Percentiles rank a stretch among this genome's conserved stretches.
Conservation (phyloP, 2,888 invertebrate genomes). For the Lasius fuliginosus region DNA sequence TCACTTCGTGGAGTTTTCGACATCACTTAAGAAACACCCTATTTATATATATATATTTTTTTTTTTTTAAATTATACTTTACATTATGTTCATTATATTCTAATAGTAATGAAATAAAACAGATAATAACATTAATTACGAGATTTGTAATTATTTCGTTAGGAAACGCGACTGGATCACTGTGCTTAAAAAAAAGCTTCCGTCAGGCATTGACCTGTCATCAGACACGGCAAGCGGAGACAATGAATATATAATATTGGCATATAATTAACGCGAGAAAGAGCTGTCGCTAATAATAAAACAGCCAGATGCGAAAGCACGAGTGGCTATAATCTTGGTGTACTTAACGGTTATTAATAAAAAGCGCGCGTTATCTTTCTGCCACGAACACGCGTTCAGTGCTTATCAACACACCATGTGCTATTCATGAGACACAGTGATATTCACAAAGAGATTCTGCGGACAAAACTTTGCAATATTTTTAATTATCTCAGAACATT, state of each 20-base stretch:
- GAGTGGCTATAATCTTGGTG: constrained; percentile 69
- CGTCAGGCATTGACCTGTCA: constrained; percentile 71
- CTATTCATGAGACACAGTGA: constrained; percentile 53
- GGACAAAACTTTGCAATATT: neutral
- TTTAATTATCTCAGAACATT: neutral
- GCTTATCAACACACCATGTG: constrained; percentile 74
- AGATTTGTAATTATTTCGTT: neutral
- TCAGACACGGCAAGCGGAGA: constrained; percentile 60
- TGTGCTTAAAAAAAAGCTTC: constrained; percentile 29
- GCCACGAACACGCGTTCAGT: constrained; percentile 62
- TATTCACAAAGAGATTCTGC: neutral
- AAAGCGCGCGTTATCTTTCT: constrained; percentile 68
- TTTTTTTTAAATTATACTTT: neutral
- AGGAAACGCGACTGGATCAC: neutral
- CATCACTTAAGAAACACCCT: no score
- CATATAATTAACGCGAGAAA: constrained; percentile 73
- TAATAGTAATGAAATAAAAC: neutral
- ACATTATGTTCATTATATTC: neutral
- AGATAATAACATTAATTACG: neutral
- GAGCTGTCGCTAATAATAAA: constrained; percentile 74
- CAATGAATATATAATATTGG: constrained; percentile 73
- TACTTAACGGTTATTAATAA: constrained; percentile 76
- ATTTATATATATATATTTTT: neutral
- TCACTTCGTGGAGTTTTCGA: no score
- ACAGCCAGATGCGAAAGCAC: constrained; percentile 68